Percentiles rank a stretch among this genome's conserved stretches.
These are phyloP conservation scores for Matsumyia berberina DNA, from an alignment of 2,888 invertebrate genomes.

Conservation along the genomic window DNA sequence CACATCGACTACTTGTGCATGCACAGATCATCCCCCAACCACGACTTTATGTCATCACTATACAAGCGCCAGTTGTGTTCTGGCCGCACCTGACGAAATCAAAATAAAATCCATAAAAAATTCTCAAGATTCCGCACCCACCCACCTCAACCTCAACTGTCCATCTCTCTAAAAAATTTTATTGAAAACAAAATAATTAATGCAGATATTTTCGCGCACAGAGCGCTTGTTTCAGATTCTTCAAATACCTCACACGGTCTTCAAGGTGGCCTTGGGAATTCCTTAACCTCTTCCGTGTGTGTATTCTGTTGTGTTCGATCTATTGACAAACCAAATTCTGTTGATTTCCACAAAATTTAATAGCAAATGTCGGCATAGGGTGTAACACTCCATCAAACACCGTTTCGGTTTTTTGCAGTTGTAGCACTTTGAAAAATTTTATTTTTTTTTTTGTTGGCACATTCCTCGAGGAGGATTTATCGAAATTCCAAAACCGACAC, in stretches of 20 bases:
- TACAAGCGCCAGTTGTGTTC: constrained; percentile 46
- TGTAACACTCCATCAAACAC: constrained; percentile 19
- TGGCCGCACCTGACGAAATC: constrained; percentile 33
- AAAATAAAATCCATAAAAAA: constrained; percentile 30
- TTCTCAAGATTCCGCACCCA: constrained; percentile 2
- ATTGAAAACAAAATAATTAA: constrained; percentile 10
- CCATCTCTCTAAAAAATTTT: not conserved
- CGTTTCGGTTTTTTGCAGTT: not conserved
- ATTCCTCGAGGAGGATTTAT: constrained; percentile 2
- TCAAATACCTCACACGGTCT: not conserved
- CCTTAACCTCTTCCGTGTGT: constrained; percentile 19
- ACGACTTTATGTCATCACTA: constrained; percentile 22
- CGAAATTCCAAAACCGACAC: constrained; percentile 29
- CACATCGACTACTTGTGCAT: too few relatives aligned
- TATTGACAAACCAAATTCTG: not conserved
- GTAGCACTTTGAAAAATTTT: not conserved
- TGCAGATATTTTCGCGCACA: constrained; percentile 21
- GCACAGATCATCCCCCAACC: not conserved
- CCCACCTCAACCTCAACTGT: not conserved
- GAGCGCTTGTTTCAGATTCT: constrained; percentile 23
- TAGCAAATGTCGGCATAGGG: not conserved
- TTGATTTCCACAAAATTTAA: constrained; percentile 20
- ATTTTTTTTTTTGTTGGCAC: constrained; percentile 1
- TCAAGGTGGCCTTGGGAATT: constrained; percentile 32
- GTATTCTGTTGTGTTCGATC: constrained; percentile 30